Conservation (phyloP, 2,113 vertebrate species). For the Cacatua alba region DNA sequence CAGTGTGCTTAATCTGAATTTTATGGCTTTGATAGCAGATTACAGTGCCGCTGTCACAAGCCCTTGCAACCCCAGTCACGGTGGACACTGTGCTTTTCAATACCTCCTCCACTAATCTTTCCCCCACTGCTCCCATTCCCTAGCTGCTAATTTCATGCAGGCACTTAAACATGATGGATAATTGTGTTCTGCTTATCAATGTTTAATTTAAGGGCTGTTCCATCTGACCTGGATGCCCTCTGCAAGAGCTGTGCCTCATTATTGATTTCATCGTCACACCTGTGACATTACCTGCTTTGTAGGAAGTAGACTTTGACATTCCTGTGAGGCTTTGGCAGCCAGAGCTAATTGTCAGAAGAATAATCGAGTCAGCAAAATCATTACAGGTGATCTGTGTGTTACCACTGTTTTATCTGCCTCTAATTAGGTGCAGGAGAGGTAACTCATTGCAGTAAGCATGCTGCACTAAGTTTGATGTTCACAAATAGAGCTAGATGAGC, state of each 20-base stretch:
- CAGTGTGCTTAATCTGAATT: conserved; percentile 59
- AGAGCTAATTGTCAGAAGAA: conserved; percentile 77
- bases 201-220: conserved; percentile 76
- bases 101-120: conserved; percentile 61
- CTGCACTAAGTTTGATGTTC: conserved; percentile 44
- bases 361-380: conserved; percentile 80
- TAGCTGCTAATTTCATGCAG: conserved; percentile 73
- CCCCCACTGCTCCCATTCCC: conserved; percentile 52
- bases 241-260: conserved; percentile 75
- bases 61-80: conserved; percentile 29
- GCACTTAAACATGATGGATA: conserved; percentile 70
- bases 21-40: conserved; percentile 59
- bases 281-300: conserved; percentile 78
- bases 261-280: conserved; percentile 81
- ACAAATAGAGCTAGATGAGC: conserved; percentile 43
- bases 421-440: conserved; percentile 74
- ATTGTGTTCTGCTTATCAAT: conserved; percentile 75
- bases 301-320: conserved; percentile 76
- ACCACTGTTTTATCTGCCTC: conserved; percentile 77
- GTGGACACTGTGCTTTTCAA: conserved; percentile 46
- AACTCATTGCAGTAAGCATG: conserved; percentile 57
- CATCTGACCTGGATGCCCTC: conserved; percentile 78
- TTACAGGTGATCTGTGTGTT: conserved; percentile 78
- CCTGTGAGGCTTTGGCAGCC: conserved; percentile 72
- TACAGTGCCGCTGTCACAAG: neutral